phyloP scores from a whole-genome alignment of 1,140 invertebrate genomes.

The Drosophila pectinifera region DNA sequence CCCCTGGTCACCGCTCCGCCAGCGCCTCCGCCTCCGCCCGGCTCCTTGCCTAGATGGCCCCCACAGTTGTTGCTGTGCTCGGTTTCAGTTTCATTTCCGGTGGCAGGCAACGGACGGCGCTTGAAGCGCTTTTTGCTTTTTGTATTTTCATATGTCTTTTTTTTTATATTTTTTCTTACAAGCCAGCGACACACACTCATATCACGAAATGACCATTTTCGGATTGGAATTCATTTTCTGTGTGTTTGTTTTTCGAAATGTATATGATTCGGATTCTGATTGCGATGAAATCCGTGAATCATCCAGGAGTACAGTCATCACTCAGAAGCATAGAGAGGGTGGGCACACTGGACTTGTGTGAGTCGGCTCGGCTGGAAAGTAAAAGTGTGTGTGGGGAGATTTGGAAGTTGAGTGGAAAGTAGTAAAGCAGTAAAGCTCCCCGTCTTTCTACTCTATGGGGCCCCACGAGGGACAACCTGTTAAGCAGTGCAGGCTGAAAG shows the following conservation, averaged over 20 bases:
- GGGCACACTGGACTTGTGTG: not conserved
- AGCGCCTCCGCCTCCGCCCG: not conserved
- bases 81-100: conserved; percentile 80
- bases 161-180: conserved; percentile 44
- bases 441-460: not conserved
- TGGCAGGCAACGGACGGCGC: conserved; percentile 60
- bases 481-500: not conserved
- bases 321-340: not conserved
- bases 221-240: conserved; percentile 48
- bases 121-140: conserved; percentile 52
- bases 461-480: not conserved
- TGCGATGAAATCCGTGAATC: conserved; percentile 42
- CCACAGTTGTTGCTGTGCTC: conserved; percentile 42
- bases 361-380: not conserved
- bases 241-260: conserved; percentile 30
- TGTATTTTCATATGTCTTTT: conserved; percentile 16
- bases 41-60: conserved; percentile 19
- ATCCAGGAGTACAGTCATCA: conserved; percentile 47
- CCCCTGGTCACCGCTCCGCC: conserved; percentile 9
- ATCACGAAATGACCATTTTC: conserved; percentile 51
- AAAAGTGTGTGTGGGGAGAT: not conserved
- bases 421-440: not conserved
- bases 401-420: not conserved
- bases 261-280: conserved; percentile 57
- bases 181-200: conserved; percentile 14